phyloP scores from a whole-genome alignment of 2,113 vertebrate species.

The Paedocypris sp. region DNA sequence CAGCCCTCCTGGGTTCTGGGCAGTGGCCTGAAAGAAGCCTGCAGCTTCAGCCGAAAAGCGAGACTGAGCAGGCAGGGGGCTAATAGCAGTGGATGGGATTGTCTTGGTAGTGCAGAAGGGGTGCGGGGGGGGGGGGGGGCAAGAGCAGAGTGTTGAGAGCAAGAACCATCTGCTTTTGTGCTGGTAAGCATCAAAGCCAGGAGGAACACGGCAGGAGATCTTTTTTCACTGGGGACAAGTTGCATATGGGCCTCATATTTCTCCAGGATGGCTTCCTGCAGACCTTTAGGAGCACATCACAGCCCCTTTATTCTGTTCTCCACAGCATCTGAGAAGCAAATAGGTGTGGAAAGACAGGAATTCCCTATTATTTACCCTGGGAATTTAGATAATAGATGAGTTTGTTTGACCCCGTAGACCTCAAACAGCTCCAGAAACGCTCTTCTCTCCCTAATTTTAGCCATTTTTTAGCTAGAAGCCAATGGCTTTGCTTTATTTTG shows the following conservation, averaged over 20 bases:
- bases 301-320: conserved; percentile 45
- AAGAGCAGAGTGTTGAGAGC: conserved; percentile 50
- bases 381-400: conserved; percentile 59
- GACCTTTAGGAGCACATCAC: conserved; percentile 47
- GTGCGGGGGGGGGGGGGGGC: conserved; percentile 30
- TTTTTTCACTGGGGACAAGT: conserved; percentile 55
- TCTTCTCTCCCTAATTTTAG: conserved; percentile 29
- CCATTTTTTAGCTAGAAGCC: conserved; percentile 17
- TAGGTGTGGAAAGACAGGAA: conserved; percentile 41
- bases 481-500: conserved; percentile 41
- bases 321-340: conserved; percentile 34
- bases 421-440: conserved; percentile 18
- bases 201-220: conserved; percentile 57
- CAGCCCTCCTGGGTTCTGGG: conserved; percentile 51
- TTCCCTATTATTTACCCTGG: conserved; percentile 54
- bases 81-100: conserved; percentile 58
- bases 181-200: conserved; percentile 63
- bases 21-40: conserved; percentile 38
- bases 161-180: conserved; percentile 67
- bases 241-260: conserved; percentile 65
- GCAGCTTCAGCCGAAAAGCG: conserved; percentile 27
- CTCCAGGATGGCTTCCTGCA: conserved; percentile 47
- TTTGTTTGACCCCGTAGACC: conserved; percentile 50
- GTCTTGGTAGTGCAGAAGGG: conserved; percentile 47
- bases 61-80: conserved; percentile 58